These are phyloP conservation scores for Habroteleia sp. DNA, from an alignment of 2,888 invertebrate genomes.

Conservation along the genomic window DNA sequence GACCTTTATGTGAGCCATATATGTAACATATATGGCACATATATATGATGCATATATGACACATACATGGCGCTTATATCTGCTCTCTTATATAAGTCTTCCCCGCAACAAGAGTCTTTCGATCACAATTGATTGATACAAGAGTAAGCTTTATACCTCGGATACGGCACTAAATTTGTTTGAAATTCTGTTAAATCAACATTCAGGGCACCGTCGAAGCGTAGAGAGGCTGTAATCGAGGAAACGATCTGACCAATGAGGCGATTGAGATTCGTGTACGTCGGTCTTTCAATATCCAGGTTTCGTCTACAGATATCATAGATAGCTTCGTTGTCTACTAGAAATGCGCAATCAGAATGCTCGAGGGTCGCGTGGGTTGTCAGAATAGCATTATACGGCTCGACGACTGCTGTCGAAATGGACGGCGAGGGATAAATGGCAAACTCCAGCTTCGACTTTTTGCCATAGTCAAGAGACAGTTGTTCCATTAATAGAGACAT, in stretches of 20 bases:
- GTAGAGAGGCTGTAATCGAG: conserved; percentile 83
- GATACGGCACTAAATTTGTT: conserved; percentile 84
- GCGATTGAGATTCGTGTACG: conserved; percentile 87
- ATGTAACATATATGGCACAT: no score
- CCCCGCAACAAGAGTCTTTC: not conserved
- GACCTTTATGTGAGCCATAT: no score
- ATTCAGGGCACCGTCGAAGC: conserved; percentile 85
- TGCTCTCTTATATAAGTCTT: no score
- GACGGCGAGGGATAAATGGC: conserved; percentile 25
- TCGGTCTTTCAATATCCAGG: conserved; percentile 85
- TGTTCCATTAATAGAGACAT: conserved; percentile 86
- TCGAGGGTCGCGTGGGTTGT: conserved; percentile 29
- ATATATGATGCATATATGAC: no score
- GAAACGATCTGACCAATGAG: conserved; percentile 85
- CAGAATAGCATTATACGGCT: conserved; percentile 34
- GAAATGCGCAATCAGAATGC: conserved; percentile 80
- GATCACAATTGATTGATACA: no score
- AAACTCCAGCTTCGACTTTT: no score
- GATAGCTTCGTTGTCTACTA: conserved; percentile 82
- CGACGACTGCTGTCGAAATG: conserved; percentile 10
- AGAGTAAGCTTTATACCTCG: conserved; percentile 68
- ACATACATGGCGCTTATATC: no score
- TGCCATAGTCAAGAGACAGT: conserved; percentile 86
- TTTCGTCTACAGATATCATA: conserved; percentile 84
- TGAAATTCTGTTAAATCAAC: conserved; percentile 85